A percentile compares a stretch with the other conserved stretches of the same genome.
Evolutionary conservation across 2,888 invertebrate genomes (phyloP).

Genomic region (Tipula lateralis): DNA sequence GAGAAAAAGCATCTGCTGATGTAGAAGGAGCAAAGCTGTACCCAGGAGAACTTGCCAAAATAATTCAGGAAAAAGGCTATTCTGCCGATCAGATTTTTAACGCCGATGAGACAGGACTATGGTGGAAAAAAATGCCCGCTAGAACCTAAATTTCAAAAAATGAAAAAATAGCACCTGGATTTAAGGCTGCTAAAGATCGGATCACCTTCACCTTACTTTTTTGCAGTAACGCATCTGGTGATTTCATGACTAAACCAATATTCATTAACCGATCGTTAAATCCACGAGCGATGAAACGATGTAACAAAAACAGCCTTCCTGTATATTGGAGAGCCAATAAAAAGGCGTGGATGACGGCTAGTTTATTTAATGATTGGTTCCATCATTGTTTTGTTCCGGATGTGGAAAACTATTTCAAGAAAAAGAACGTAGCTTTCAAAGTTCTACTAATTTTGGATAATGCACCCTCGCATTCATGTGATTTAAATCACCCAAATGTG

Average conservation of each 20-base stretch:
- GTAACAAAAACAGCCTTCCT: not conserved
- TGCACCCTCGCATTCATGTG: not conserved
- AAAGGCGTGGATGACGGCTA: not conserved
- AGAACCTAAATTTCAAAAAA: not conserved
- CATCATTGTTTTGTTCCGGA: too few species aligned
- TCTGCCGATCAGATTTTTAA: not conserved
- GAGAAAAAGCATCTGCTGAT: slow-evolving; percentile 33
- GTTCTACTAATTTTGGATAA: not conserved
- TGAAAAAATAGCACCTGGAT: not conserved
- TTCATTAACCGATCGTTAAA: not conserved
- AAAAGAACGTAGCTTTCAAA: not conserved
- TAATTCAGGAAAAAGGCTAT: not conserved
- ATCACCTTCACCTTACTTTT: not conserved
- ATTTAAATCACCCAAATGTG: not conserved
- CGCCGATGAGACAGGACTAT: too few species aligned
- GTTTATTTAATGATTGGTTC: not conserved
- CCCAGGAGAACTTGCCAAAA: not conserved
- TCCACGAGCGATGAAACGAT: not conserved
- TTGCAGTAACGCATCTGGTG: not conserved
- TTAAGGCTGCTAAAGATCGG: not conserved
- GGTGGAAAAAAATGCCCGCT: not conserved
- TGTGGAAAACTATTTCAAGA: not conserved
- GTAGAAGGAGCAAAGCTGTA: slow-evolving; percentile 27
- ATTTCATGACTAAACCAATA: too few species aligned
- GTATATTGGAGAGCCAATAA: slow-evolving; percentile 5